Conservation (phyloP, 2,797 vertebrate genomes). For the Enteromius fasciolatus region DNA sequence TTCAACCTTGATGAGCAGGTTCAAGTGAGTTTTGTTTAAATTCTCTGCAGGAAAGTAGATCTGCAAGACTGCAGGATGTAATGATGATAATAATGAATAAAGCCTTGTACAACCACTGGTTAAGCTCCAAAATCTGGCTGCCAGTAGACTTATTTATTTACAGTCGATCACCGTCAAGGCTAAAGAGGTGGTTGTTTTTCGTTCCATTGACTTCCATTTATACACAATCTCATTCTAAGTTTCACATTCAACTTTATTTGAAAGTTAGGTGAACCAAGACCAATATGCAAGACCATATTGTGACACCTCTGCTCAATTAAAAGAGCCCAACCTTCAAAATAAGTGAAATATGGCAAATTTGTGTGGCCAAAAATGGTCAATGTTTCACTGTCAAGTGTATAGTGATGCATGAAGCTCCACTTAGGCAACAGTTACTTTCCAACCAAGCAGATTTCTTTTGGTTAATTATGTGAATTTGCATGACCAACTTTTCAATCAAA, state of each 20-base stretch:
- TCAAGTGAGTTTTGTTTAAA: background rate
- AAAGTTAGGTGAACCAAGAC: background rate
- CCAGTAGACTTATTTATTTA: background rate
- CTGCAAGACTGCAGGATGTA: background rate
- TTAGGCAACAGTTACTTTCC: background rate
- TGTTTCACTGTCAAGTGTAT: background rate
- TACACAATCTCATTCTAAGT: background rate
- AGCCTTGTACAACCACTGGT: background rate
- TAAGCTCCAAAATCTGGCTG: background rate
- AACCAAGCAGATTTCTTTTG: background rate
- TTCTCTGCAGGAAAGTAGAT: slow-evolving; percentile 3
- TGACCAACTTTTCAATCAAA: no score
- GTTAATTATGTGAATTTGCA: no score
- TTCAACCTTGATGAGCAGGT: background rate
- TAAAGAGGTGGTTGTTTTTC: background rate
- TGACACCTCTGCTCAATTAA: background rate
- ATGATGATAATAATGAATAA: background rate
- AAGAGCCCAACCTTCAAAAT: background rate
- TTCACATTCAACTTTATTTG: background rate
- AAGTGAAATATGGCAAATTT: background rate
- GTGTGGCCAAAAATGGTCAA: background rate
- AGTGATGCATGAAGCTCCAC: background rate
- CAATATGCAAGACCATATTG: background rate
- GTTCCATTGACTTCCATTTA: background rate
- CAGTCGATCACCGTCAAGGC: background rate